Conservation (phyloP, 2,113 vertebrate species). For the Brachionichthys hirsutus region DNA sequence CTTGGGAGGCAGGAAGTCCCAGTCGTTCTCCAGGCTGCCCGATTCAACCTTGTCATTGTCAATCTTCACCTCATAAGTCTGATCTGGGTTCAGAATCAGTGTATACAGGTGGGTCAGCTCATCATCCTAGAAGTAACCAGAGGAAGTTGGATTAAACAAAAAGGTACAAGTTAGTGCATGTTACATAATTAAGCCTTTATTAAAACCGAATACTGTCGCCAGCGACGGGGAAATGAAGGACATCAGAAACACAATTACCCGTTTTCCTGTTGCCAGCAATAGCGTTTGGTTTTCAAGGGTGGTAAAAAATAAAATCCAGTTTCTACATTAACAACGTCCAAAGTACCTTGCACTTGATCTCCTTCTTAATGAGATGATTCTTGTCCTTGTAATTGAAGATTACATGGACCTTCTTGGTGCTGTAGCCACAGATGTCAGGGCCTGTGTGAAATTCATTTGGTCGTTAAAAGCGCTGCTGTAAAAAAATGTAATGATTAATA, state of each 20-base stretch:
- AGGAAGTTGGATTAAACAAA: not conserved
- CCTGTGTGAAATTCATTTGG: slow-evolving; percentile 64
- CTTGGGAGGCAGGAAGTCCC: slow-evolving; percentile 80
- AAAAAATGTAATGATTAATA: not conserved
- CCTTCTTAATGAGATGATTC: slow-evolving; percentile 85
- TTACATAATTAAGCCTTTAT: not conserved
- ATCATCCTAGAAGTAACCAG: slow-evolving; percentile 73
- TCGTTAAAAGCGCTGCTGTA: not conserved
- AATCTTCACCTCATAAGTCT: slow-evolving; percentile 83
- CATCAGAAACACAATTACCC: too few species aligned
- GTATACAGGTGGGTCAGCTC: slow-evolving; percentile 85
- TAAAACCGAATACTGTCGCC: too few species aligned
- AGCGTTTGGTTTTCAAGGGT: too few species aligned
- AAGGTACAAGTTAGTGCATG: not conserved
- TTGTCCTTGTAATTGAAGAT: slow-evolving; percentile 90
- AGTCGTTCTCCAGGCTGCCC: slow-evolving; percentile 83
- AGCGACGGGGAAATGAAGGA: too few species aligned
- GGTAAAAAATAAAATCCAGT: not conserved
- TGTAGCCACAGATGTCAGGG: slow-evolving; percentile 91
- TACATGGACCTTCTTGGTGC: slow-evolving; percentile 88
- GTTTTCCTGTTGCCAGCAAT: too few species aligned
- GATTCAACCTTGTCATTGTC: slow-evolving; percentile 81
- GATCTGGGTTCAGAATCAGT: slow-evolving; percentile 83
- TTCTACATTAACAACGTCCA: not conserved
- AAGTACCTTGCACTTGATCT: slow-evolving; percentile 86